Evolutionary conservation across 1,140 invertebrate species (phyloP).

Genomic region (Aporrectodea caliginosa): DNA sequence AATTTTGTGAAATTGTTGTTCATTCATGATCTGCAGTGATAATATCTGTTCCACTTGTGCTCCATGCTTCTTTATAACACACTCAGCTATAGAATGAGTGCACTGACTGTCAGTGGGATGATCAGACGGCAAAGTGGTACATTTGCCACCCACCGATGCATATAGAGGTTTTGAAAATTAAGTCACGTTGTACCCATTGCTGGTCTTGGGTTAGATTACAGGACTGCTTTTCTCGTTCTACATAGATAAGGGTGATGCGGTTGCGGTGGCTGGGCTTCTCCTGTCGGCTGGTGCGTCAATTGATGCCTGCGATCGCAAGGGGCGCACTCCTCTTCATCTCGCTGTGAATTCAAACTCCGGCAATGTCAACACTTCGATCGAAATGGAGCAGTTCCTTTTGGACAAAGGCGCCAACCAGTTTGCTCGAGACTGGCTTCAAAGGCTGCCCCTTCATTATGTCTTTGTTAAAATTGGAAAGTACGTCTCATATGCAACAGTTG

Average conservation of each 20-base stretch:
- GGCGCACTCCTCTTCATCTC: slow-evolving; percentile 46
- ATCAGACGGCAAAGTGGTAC: too few relatives aligned
- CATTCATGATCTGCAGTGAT: too few relatives aligned
- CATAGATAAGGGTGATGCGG: slow-evolving; percentile 4
- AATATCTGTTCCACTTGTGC: too few relatives aligned
- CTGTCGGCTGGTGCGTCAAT: slow-evolving; percentile 42
- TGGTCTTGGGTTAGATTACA: too few relatives aligned
- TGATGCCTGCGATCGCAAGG: slow-evolving; percentile 38
- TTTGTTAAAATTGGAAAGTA: background rate
- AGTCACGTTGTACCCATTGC: too few relatives aligned
- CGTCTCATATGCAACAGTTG: background rate
- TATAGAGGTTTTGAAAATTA: too few relatives aligned
- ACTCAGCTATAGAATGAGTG: too few relatives aligned
- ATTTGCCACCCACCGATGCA: too few relatives aligned
- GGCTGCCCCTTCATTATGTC: background rate
- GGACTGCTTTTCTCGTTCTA: background rate
- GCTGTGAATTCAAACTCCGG: slow-evolving; percentile 52
- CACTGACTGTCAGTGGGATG: too few relatives aligned
- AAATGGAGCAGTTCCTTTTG: slow-evolving; percentile 48
- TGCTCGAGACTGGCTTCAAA: background rate
- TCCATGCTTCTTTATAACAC: too few relatives aligned
- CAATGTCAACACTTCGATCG: slow-evolving; percentile 46
- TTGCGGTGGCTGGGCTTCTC: slow-evolving; percentile 40
- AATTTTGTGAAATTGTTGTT: too few relatives aligned
- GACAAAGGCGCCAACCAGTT: slow-evolving; percentile 19